phyloP scores from a whole-genome alignment of 2,113 vertebrate species.

The Hylia prasina region DNA sequence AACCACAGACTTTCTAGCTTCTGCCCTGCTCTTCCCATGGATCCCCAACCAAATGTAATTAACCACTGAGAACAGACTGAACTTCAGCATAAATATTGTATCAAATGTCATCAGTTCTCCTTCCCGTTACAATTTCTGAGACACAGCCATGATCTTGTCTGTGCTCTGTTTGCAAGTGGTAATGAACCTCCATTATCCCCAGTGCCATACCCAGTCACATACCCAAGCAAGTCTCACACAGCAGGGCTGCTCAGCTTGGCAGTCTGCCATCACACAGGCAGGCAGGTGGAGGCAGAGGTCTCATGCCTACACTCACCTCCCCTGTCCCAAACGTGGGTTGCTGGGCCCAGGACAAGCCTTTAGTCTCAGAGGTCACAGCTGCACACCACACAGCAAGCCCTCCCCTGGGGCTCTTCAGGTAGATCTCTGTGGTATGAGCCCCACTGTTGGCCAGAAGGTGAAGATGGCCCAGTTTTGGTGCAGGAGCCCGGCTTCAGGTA shows the following conservation, averaged over 20 bases:
- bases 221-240: accelerated
- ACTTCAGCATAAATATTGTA: not conserved
- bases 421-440: not conserved
- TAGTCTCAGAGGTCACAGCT: not conserved
- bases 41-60: not conserved
- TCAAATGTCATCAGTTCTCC: not conserved
- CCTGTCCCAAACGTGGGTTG: accelerated
- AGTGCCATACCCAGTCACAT: not conserved
- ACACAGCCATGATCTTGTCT: not conserved
- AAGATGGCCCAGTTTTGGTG: not conserved
- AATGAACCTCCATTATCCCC: not conserved
- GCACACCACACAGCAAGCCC: not conserved
- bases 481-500: not conserved
- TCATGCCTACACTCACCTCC: not conserved
- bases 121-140: not conserved
- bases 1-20: not conserved
- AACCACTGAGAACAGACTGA: not conserved
- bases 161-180: not conserved
- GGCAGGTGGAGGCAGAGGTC: not conserved
- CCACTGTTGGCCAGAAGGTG: accelerated
- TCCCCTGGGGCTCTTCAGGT: not conserved
- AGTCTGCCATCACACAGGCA: accelerated
- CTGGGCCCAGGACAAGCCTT: not conserved
- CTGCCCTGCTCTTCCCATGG: accelerated
- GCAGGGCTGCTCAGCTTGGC: not conserved